Evolutionary conservation across 1,140 invertebrate species (phyloP).

Genomic region (Mya arenaria): DNA sequence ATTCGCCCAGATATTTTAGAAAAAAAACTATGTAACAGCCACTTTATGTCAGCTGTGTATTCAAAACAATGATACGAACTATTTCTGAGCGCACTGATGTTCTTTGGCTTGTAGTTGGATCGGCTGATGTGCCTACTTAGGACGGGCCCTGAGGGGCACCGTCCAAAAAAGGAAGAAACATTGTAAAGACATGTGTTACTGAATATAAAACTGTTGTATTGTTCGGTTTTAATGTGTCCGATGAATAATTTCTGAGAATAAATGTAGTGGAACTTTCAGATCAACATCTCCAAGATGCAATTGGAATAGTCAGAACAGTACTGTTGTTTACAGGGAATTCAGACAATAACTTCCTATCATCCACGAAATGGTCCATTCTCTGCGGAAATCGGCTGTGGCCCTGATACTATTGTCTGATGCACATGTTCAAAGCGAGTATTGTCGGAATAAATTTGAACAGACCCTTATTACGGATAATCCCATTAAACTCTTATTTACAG

Average conservation of each 20-base stretch:
- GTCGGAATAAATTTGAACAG: neutral
- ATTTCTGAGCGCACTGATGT: too few species aligned
- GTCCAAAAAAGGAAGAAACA: too few species aligned
- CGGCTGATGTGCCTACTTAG: too few species aligned
- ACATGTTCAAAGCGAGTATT: neutral
- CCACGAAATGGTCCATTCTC: neutral
- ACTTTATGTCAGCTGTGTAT: too few species aligned
- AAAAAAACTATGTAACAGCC: too few species aligned
- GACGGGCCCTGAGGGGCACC: too few species aligned
- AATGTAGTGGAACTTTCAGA: neutral
- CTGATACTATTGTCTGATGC: neutral
- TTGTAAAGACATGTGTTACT: too few species aligned
- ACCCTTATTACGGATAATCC: neutral
- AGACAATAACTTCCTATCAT: neutral
- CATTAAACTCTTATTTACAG: slow-evolving; percentile 14
- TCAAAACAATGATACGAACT: too few species aligned
- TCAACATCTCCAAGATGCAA: neutral
- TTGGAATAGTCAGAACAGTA: neutral
- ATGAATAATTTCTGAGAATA: neutral
- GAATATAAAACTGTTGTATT: too few species aligned
- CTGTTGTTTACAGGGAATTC: neutral
- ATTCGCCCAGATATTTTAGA: too few species aligned
- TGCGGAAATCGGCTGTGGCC: neutral
- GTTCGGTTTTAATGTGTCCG: too few species aligned
- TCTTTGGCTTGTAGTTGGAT: too few species aligned